Conservation (phyloP, 2,888 invertebrate species). For the Eupithecia tripunctaria region DNA sequence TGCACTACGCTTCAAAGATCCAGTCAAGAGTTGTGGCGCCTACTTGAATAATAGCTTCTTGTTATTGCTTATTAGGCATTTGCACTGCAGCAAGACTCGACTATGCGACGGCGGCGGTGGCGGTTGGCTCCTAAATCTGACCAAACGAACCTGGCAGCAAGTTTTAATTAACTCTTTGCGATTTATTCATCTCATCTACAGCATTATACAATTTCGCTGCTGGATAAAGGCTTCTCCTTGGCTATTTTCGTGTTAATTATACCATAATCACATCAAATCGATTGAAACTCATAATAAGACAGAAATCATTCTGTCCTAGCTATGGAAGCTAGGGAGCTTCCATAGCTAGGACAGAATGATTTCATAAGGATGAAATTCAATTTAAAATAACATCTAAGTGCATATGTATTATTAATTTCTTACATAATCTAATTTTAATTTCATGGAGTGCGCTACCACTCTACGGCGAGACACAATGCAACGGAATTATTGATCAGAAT, state of each 20-base stretch:
- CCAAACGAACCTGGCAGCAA: not conserved
- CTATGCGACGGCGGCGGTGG: too few species aligned
- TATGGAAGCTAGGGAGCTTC: not conserved
- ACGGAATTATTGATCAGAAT: conserved; percentile 55
- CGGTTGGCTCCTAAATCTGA: not conserved
- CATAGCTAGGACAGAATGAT: too few species aligned
- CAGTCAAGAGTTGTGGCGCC: conserved; percentile 10
- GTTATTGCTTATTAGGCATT: not conserved
- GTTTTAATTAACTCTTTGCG: not conserved
- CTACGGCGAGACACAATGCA: conserved; percentile 57
- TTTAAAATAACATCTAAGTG: not conserved
- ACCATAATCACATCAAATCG: not conserved
- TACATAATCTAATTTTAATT: not conserved
- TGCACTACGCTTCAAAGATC: conserved; percentile 57
- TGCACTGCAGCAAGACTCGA: too few species aligned
- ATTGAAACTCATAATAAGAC: not conserved
- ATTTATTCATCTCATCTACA: not conserved
- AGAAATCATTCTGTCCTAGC: not conserved
- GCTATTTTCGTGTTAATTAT: not conserved
- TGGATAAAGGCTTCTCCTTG: not conserved
- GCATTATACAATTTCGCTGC: not conserved
- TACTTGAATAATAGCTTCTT: conserved; percentile 5
- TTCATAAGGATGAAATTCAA: too few species aligned
- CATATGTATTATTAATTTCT: not conserved
- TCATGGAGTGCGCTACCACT: conserved; percentile 5